Evolutionary conservation across 2,113 vertebrate species (phyloP).

Genomic region (Xiphophorus couchianus): DNA sequence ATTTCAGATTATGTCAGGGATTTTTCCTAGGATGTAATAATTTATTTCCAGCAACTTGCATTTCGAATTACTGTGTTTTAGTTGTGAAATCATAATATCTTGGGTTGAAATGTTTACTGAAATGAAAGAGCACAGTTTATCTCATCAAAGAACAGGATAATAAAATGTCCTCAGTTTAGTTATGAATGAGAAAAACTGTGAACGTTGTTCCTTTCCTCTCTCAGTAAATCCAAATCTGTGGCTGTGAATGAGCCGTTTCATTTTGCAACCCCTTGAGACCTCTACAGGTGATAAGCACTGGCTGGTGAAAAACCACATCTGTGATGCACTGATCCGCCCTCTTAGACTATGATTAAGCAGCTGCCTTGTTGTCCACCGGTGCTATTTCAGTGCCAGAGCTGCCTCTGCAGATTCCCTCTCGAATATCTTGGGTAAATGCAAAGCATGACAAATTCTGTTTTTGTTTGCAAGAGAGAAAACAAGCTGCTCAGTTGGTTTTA

Average conservation of each 20-base stretch:
- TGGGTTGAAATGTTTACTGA: neutral
- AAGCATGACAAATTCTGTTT: neutral
- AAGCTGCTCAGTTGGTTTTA: neutral
- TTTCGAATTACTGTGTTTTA: neutral
- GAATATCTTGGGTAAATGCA: neutral
- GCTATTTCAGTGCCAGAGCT: neutral
- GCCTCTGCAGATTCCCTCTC: neutral
- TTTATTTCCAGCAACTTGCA: too few relatives aligned
- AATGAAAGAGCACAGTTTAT: neutral
- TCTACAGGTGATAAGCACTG: neutral
- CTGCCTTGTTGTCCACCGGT: neutral
- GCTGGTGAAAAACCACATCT: neutral
- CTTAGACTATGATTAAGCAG: constrained; percentile 4
- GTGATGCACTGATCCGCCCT: neutral
- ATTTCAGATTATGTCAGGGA: neutral
- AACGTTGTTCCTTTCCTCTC: neutral
- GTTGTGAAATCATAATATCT: neutral
- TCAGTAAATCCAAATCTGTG: constrained; percentile 2
- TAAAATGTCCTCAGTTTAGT: neutral
- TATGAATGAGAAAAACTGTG: neutral
- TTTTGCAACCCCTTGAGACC: constrained; percentile 3
- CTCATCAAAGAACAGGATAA: neutral
- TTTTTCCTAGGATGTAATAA: neutral
- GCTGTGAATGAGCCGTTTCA: constrained; percentile 3
- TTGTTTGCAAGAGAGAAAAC: neutral